Conservation (phyloP, 2,888 invertebrate species). For the Sturmia bella region DNA sequence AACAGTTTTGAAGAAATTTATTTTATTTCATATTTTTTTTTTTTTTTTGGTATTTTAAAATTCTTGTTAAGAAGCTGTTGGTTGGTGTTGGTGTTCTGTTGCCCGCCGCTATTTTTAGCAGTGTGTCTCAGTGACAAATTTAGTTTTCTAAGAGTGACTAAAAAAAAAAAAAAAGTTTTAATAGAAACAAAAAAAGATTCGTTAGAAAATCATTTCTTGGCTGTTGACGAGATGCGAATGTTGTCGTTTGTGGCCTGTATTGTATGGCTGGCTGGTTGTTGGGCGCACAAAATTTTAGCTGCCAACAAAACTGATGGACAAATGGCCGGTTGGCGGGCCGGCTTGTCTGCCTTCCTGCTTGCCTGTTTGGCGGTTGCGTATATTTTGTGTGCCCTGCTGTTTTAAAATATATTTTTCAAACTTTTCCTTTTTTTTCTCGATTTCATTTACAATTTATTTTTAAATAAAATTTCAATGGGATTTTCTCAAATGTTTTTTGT, state of each 20-base stretch:
- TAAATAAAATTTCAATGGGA: conserved; percentile 51
- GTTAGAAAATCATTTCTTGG: conserved; percentile 38
- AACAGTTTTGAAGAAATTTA: conserved; percentile 29
- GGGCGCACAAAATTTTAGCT: conserved; percentile 44
- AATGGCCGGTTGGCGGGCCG: background rate
- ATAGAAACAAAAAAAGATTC: conserved; percentile 18
- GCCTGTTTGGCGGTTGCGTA: background rate
- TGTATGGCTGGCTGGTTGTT: conserved; percentile 27
- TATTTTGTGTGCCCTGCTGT: conserved; percentile 26
- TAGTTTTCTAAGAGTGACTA: conserved; percentile 68
- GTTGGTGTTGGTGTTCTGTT: conserved; percentile 32
- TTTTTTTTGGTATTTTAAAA: background rate
- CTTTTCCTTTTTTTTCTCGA: background rate
- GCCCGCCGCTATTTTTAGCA: conserved; percentile 63
- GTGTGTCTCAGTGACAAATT: conserved; percentile 68
- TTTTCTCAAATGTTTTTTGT: conserved; percentile 18
- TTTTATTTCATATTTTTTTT: conserved; percentile 24
- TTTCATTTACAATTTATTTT: conserved; percentile 38
- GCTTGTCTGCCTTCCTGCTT: conserved; percentile 16
- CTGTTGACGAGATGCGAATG: conserved; percentile 27
- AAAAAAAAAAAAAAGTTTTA: conserved; percentile 52
- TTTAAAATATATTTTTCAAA: conserved; percentile 27
- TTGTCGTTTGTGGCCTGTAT: conserved; percentile 25
- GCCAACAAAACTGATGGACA: conserved; percentile 43
- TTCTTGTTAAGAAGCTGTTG: conserved; percentile 19